Conservation (phyloP, 2,113 vertebrate genomes). For the Microtus pennsylvanicus region DNA sequence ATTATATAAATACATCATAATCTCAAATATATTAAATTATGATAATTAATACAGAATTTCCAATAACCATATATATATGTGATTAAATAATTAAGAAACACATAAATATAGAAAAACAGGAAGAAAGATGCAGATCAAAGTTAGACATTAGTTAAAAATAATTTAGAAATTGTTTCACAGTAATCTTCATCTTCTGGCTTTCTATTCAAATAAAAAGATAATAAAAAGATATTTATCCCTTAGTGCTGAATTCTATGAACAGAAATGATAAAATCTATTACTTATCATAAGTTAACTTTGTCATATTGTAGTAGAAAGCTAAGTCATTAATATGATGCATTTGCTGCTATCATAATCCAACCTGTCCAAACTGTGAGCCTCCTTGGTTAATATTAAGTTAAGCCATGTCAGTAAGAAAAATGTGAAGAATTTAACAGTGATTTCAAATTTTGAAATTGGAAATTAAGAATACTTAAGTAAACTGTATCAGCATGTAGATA, state of each 20-base stretch:
- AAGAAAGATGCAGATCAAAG: not conserved
- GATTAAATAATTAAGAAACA: not conserved
- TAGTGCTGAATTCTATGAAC: slow-evolving; percentile 43
- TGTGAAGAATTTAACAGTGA: slow-evolving; percentile 50
- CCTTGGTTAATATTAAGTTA: slow-evolving; percentile 58
- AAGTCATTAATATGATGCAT: slow-evolving; percentile 56
- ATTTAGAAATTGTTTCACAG: not conserved
- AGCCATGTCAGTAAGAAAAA: slow-evolving; percentile 54
- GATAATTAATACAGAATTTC: not conserved
- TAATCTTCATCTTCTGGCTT: not conserved
- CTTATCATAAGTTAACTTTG: not conserved
- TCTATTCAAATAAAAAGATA: not conserved
- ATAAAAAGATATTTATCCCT: not conserved
- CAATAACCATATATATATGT: not conserved
- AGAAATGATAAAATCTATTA: not conserved
- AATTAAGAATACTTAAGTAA: slow-evolving; percentile 61
- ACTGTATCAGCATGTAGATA: slow-evolving; percentile 32
- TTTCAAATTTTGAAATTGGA: slow-evolving; percentile 39
- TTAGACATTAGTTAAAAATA: slow-evolving; percentile 4
- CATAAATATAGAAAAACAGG: not conserved
- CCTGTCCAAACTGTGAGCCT: slow-evolving; percentile 17
- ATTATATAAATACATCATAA: not conserved
- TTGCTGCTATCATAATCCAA: slow-evolving; percentile 65
- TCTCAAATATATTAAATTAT: not conserved
- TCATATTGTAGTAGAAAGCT: not conserved